phyloP scores from a whole-genome alignment of 2,113 vertebrate species.

The Tupaia chinensis region DNA sequence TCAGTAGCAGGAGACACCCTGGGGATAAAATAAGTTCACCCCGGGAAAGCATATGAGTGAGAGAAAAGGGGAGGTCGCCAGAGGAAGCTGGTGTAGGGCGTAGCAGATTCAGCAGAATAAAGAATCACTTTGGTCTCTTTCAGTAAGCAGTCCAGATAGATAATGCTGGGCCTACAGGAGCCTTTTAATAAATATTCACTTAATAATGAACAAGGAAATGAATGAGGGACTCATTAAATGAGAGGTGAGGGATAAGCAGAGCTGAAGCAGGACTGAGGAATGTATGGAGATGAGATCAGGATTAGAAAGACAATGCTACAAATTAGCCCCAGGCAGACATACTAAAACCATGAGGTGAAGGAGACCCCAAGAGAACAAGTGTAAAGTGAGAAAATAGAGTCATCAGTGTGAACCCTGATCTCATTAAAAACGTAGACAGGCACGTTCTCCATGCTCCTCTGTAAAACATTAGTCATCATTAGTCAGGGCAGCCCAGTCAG shows the following conservation, averaged over 20 bases:
- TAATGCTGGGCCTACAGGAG: neutral
- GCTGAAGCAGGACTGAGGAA: neutral
- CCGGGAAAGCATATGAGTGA: rapidly evolving
- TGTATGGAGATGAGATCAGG: neutral
- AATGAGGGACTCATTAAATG: neutral
- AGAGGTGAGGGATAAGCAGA: neutral
- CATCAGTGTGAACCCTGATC: conserved; percentile 44
- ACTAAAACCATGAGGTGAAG: neutral
- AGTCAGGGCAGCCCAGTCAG: conserved; percentile 61
- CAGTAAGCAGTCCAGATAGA: neutral
- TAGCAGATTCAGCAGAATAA: neutral
- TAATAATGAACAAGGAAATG: neutral
- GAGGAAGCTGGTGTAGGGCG: neutral
- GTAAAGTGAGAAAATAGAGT: conserved; percentile 9
- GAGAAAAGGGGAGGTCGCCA: rapidly evolving
- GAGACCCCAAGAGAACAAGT: neutral
- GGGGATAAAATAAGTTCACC: neutral
- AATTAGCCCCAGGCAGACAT: neutral
- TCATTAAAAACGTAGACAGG: neutral
- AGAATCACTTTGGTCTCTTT: neutral
- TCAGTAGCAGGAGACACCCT: neutral
- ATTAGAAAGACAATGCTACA: conserved; percentile 36
- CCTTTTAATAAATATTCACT: neutral
- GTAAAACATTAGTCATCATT: conserved; percentile 65
- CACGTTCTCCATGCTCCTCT: neutral